Evolutionary conservation across 2,888 invertebrate species (phyloP).

Genomic region (Eilema sororculum): DNA sequence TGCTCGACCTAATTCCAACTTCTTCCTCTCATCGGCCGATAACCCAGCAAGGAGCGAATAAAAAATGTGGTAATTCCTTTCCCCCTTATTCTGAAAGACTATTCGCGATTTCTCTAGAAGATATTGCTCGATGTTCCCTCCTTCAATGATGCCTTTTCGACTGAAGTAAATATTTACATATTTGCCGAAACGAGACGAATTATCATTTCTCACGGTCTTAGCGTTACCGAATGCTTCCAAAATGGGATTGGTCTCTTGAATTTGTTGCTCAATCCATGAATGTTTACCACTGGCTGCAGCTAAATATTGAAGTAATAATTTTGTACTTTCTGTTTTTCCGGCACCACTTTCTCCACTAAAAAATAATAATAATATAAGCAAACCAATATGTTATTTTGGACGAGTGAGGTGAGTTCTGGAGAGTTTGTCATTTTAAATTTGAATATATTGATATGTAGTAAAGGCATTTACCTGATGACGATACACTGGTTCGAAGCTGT

Average conservation of each 20-base stretch:
- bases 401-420: no score
- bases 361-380: background rate
- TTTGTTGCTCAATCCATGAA: slow-evolving; percentile 99
- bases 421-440: no score
- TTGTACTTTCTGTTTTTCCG: slow-evolving; percentile 98
- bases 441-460: no score
- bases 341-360: slow-evolving; percentile 97
- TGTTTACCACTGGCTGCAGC: slow-evolving; percentile 98
- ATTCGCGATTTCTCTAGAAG: slow-evolving; percentile 97
- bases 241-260: slow-evolving; percentile 98
- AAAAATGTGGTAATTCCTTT: slow-evolving; percentile 98
- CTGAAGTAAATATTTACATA: slow-evolving; percentile 97
- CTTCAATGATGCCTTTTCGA: slow-evolving; percentile 94
- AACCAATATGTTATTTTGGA: background rate
- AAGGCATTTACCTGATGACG: slow-evolving; percentile 94
- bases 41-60: slow-evolving; percentile 96
- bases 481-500: slow-evolving; percentile 95
- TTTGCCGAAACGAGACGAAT: slow-evolving; percentile 98
- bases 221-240: slow-evolving; percentile 99
- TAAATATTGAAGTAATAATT: slow-evolving; percentile 96
- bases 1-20: slow-evolving; percentile 91
- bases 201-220: slow-evolving; percentile 97
- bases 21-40: slow-evolving; percentile 91
- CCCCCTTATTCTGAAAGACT: slow-evolving; percentile 95
- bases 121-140: slow-evolving; percentile 98